Evolutionary conservation across 1,140 invertebrate genomes (phyloP), one percentile per base, ranked within the genome.

Genomic region (Hylyphantes graminicola): DNA sequence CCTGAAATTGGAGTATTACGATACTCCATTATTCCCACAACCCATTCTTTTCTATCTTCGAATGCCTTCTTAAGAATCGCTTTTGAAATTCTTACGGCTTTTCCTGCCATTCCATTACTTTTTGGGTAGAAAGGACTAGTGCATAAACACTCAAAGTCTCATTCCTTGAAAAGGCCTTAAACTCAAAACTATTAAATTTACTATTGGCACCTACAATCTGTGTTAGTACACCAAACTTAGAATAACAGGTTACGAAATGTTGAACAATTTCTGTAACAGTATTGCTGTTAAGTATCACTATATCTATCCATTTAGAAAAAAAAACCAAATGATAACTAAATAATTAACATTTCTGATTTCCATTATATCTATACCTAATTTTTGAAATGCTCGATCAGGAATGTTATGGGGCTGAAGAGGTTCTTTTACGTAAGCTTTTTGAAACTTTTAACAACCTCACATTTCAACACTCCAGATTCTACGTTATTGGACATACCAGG

Each of bases 11-110:
- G 63, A 55, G 13, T 54, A 19, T 79, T 79, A 15, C 77, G 67
- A 68, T 68, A 79, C 55, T 79, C 77, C 63, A 79, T 50, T 7
- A 79, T 19, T 7, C n/a, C n/a, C n/a, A n/a, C n/a, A n/a, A n/a
- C n/a, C n/a, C n/a, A n/a, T n/a, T n/a, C n/a, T n/a, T n/a, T n/a
- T n/a, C n/a, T n/a, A n/a, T n/a, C n/a, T n/a, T n/a, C n/a, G n/a
- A n/a, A n/a, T n/a, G n/a, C n/a, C 13, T 79, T 79, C 10, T 67
- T 79, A 67, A 67, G 55, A 5, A 68, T 7, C 8, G 54, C 13
- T 13, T 79, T 67, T 11, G 48, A 13, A 55, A 57, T 79, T 9
- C 65, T 19, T 8, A 55, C 64, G 19, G 63, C 65, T 53, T 57
- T 55, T 35, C 68, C 64, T 17, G 51, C 65, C 64, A 79, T 68